Percentiles rank a stretch among this genome's conserved stretches.
Conservation (phyloP, 2,888 invertebrate genomes). For the Lasius fuliginosus region DNA sequence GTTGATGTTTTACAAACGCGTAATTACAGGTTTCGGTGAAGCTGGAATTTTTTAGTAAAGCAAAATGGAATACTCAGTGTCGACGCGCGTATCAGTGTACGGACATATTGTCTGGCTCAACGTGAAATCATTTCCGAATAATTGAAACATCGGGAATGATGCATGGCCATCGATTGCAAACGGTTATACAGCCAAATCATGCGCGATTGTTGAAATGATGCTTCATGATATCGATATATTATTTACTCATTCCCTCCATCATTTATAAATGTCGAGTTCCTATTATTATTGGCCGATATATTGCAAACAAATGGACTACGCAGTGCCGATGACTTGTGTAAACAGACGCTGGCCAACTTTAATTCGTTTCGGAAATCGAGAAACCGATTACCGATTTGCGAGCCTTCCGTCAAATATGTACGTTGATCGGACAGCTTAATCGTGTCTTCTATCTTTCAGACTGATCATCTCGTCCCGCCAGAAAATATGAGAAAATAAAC, state of each 20-base stretch:
- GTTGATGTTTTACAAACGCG: constrained; percentile 48
- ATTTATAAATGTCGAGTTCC: constrained; percentile 29
- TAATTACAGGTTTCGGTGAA: constrained; percentile 39
- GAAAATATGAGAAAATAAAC: constrained; percentile 71
- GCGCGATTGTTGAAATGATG: constrained; percentile 26
- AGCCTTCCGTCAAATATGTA: constrained; percentile 50
- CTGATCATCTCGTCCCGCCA: constrained; percentile 14
- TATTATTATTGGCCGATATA: constrained; percentile 15
- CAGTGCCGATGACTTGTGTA: constrained; percentile 42
- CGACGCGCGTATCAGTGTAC: neutral
- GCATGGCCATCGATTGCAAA: constrained; percentile 36
- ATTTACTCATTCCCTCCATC: neutral
- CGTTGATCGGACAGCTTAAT: constrained; percentile 70
- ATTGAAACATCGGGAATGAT: constrained; percentile 38
- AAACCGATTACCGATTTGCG: constrained; percentile 54
- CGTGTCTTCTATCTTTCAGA: constrained; percentile 64
- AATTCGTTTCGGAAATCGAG: constrained; percentile 52
- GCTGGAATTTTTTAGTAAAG: constrained; percentile 35
- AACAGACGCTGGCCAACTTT: constrained; percentile 49
- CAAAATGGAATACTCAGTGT: constrained; percentile 27
- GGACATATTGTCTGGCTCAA: constrained; percentile 32
- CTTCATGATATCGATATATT: constrained; percentile 31
- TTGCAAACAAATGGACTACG: constrained; percentile 25
- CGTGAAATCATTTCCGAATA: constrained; percentile 41
- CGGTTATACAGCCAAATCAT: constrained; percentile 38